Evolutionary conservation across 1,140 invertebrate genomes (phyloP), one percentile per base, ranked within the genome.

Genomic region (Hyles euphorbiae): DNA sequence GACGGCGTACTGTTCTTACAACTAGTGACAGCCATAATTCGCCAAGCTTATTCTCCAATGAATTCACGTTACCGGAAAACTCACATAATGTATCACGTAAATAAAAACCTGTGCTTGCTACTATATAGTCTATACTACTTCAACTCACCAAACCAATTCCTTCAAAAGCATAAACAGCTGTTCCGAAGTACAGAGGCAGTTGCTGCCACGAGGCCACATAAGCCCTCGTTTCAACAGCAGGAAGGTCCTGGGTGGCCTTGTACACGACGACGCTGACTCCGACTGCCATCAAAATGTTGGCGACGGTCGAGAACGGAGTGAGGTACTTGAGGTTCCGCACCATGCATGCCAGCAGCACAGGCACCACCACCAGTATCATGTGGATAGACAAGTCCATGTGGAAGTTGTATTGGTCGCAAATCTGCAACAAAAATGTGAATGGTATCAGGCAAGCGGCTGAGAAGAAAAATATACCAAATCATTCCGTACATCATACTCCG

Each of bases 91-190:
- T 22, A 22, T 1, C 22, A n/a, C n/a, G n/a, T n/a, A 22, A 22
- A 22, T 22, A 22, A 22, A 22, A 22, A 22, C 22, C 22, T 22
- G 22, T 22, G 22, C 22, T 0, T 22, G 22, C 22, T 22, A 22
- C 22, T 22, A 22, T 22, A 22, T 22, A 22, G 22, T 22, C 0
- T 22, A 22, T 22, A 0, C 22, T 22, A 22, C 22, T 22, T 10
- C 44, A 44, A 72, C 88, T 91, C 74, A 96, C 94, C 89, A 95
- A 82, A 47, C 93, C 94, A 57, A 95, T 95, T 58, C 94, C 95
- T 81, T 95, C 95, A 68, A 95, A 96, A 36, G 94, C 93, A 71
- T 94, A 96, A 56, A 96, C 92, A 40, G 94, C 93, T 5, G 94
- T 95, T 49, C 94, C 94, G 68, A 95, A 95, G 77, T 92, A 96